Base-by-base conservation (phyloP, 2,888 invertebrate species). In the Hymenopus coronatus region DNA sequence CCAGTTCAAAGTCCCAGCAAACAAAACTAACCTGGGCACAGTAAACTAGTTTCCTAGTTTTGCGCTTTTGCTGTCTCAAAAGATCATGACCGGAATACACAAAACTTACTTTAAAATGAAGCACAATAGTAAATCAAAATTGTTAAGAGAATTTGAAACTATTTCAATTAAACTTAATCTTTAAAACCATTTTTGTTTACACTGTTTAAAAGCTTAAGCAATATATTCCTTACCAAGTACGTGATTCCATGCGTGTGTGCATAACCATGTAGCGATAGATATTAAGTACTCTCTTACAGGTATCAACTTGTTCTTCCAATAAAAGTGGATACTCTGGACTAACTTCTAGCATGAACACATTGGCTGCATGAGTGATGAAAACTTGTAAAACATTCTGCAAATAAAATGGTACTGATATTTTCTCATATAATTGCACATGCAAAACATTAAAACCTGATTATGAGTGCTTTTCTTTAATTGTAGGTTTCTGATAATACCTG, bases 231-330 rank as follows among this genome's bases (percentile, higher is more conserved):
- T 93, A 97, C 99, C 99, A 99, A 25, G 99, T 98, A 92, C 95
- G 95, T 91, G 96, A 96, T 92, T 98, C 98, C 97, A 99, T 97
- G 91, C 97, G 96, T 1, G 98, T 97, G 92, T 98, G 98, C 98
- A 99, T 99, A 81, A 99, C 99, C 96, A 99, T 98, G 92, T 97
- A 98, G 91, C 99, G 95, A 94, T 99, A 99, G 91, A 99, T 98
- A 93, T 98, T 99, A 89, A 99, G 95, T 90, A 99, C 98, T 91
- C 98, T 95, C 93, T 99, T 99, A 94, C 99, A 99, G 89, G 98
- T 97, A 93, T 99, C 99, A 0, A 98, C 98, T 93, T 98, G 98
- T 92, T 98, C 98, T 92, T 98, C 98, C 81, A 98, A 93, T 89
- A 97, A 94, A 0, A 95, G 93, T 89, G 94, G 94, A 90, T 95